These are phyloP conservation scores for Mellivora capensis DNA, from an alignment of 2,113 vertebrate species.

Conservation along the genomic window DNA sequence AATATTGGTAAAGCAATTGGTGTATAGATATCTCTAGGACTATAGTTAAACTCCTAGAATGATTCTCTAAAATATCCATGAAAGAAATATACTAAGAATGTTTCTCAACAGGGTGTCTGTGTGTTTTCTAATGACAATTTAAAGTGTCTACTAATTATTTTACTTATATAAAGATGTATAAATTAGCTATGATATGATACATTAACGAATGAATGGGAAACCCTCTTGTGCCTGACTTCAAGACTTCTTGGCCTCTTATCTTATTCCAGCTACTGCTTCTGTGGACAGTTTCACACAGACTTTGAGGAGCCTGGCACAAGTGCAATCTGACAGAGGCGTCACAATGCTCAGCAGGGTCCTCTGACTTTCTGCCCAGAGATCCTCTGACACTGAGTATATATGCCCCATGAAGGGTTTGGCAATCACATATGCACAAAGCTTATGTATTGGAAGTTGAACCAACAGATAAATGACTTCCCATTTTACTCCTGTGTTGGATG, in stretches of 20 bases:
- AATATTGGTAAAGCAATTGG: background rate
- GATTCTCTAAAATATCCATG: background rate
- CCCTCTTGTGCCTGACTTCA: background rate
- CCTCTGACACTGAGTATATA: background rate
- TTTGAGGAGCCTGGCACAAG: background rate
- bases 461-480: background rate
- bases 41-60: background rate
- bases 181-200: background rate
- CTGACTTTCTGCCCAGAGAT: background rate
- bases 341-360: background rate
- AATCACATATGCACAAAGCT: background rate
- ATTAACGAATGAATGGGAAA: background rate
- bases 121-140: background rate
- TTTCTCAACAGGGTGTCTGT: background rate
- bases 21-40: background rate
- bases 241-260: background rate
- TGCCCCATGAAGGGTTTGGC: background rate
- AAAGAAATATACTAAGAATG: background rate
- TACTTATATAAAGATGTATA: background rate
- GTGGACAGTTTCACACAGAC: background rate
- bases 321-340: background rate
- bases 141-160: background rate
- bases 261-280: background rate
- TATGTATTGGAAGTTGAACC: conserved; percentile 6
- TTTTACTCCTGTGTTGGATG: background rate